Percentiles rank a stretch among this genome's conserved stretches.
phyloP scores from a whole-genome alignment of 92 coral and sea anemone species.

The Epizoanthus ramosus region DNA sequence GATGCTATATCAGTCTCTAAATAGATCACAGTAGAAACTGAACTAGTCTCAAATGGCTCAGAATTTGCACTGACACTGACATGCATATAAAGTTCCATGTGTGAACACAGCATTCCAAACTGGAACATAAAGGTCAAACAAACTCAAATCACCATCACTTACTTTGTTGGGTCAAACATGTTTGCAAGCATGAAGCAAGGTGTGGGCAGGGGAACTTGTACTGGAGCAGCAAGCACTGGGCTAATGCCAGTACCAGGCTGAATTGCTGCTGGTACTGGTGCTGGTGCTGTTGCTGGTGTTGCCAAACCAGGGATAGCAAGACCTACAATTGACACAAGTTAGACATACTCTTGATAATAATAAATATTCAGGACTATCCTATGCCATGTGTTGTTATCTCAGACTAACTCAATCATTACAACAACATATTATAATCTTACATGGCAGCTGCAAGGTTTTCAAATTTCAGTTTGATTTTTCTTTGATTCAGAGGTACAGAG shows the following conservation, averaged over 20 bases:
- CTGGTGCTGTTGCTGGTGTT: conserved; percentile 55
- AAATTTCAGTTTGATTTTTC: no score
- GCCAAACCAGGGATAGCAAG: conserved; percentile 82
- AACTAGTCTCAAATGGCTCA: background rate
- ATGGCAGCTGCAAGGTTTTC: background rate
- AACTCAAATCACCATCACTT: conserved; percentile 40
- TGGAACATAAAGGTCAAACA: background rate
- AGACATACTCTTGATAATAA: background rate
- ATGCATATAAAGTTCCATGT: background rate
- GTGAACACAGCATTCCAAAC: background rate
- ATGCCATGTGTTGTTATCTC: background rate
- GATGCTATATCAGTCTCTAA: no score
- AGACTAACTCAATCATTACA: background rate
- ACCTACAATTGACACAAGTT: conserved; percentile 56
- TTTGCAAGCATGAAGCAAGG: conserved; percentile 92
- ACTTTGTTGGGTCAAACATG: conserved; percentile 99
- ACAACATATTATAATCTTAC: background rate
- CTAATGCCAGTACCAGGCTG: conserved; percentile 29
- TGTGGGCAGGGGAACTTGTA: conserved; percentile 85
- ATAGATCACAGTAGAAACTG: no score
- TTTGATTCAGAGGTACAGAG: no score
- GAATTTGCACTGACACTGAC: background rate
- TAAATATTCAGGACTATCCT: no score
- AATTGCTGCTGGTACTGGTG: conserved; percentile 64
- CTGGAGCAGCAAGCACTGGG: conserved; percentile 67